phyloP scores from a whole-genome alignment of 2,888 invertebrate genomes.

The Drepanosiphum platanoidis region DNA sequence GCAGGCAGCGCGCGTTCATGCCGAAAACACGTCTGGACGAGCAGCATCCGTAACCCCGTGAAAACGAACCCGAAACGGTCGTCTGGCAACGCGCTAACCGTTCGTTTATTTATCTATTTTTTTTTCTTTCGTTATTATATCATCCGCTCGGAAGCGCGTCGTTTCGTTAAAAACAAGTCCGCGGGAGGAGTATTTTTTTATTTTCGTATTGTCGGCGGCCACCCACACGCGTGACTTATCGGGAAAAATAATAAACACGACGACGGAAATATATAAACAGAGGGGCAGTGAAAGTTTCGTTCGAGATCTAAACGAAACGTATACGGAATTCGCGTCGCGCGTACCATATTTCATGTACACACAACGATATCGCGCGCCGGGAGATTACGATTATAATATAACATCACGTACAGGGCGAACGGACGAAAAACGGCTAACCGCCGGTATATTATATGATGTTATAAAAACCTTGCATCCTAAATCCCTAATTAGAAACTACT shows the following conservation, averaged over 20 bases:
- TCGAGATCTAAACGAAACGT: not conserved
- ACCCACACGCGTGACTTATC: not conserved
- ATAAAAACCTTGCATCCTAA: conserved; percentile 16
- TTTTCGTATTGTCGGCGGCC: too few relatives aligned
- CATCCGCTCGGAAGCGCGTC: too few relatives aligned
- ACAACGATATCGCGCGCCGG: not conserved
- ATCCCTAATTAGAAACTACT: conserved; percentile 35
- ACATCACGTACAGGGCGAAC: not conserved
- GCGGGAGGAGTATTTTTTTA: too few relatives aligned
- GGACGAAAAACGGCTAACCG: not conserved
- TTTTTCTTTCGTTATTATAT: too few relatives aligned
- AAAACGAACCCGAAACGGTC: not conserved
- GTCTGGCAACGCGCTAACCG: too few relatives aligned
- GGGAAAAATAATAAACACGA: not conserved
- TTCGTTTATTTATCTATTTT: not conserved
- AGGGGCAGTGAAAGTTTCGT: not conserved
- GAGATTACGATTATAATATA: not conserved
- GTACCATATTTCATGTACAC: not conserved
- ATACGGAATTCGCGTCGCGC: not conserved
- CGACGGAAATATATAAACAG: not conserved
- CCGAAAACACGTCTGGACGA: not conserved
- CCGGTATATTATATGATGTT: too few relatives aligned
- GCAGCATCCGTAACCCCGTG: not conserved
- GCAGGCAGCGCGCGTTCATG: not conserved
- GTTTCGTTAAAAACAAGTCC: too few relatives aligned